Evolutionary conservation across 2,113 vertebrate species (phyloP), one percentile per base, ranked within the genome.

Genomic region (Centropristis striata): DNA sequence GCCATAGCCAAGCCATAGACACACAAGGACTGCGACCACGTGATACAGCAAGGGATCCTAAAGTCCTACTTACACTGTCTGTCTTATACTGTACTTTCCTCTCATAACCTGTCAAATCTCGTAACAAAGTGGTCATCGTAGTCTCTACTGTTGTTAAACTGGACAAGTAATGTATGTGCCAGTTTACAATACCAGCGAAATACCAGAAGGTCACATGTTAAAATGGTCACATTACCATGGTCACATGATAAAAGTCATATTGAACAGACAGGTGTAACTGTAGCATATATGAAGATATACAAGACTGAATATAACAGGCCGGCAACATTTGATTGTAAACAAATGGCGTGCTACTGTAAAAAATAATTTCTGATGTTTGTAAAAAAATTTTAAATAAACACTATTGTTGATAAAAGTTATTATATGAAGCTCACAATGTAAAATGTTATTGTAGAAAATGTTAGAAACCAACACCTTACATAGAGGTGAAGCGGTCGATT

Each of bases 1-100:
- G 88, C 96, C 20, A 88, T 96, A 23, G 11, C 47, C n/a, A 88
- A 79, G 18, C 14, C 41, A 1, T 78, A 84, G 37, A 61, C 28
- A 15, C 28, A 6, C 13, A n/a, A 25, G 36, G 21, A 64, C 27
- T 12, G 10, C 70, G 42, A 53, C 11, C n/a, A 39, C 25, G 49
- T 41, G 2, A 46, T 4, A 66, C 27, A 71, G 9, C 10, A 41
- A 6, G 7, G 1, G 25, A 8, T 25, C 18, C 25, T 23, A 7
- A 25, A 11, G 13, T 10, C 21, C 11, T 9, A 5, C 10, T 4
- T 47, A 54, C 14, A 41, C 60, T 50, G 23, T 36, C 23, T 73
- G n/a, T 47, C 20, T 63, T 25, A 27, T 2, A 39, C 64, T 76
- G 27, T 46, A 53, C 36, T 67, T 68, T 53, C 11, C 36, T 42